Evolutionary conservation across 2,113 vertebrate genomes (phyloP), one percentile per base, ranked within the genome.

Genomic region (Dicrurus megarhynchus): DNA sequence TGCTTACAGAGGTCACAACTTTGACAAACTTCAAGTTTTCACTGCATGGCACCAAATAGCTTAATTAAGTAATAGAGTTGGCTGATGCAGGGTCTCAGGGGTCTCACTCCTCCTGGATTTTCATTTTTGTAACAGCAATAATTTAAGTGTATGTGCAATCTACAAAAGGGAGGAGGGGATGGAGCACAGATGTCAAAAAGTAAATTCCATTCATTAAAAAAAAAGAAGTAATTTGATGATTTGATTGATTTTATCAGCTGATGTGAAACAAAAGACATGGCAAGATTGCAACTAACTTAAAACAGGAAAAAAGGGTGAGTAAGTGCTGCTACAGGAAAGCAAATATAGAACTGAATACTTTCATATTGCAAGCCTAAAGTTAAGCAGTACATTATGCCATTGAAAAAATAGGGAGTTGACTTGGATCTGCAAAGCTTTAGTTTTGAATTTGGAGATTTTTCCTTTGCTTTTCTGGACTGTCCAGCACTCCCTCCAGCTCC

Each of bases 361-460:
- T 64, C 27, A 11, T 33, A 69, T 11, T 77, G 33, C 39, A 55
- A 80, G 26, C 20, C 67, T 91, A 28, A 74, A 93, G 33, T 70
- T 65, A 61, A 89, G 55, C 32, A 84, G 73, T 35, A 47, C 52
- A 39, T 81, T 23, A 70, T 55, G 46, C 47, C 44, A 37, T 81
- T 86, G 67, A 50, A 77, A 93, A 84, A 91, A 47, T 0, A 80
- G 61, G 91, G 95, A 90, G 84, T 78, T 92, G 67, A 87, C 87
- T 88, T 96, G 92, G 79, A 86, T 79, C 61, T 90, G 81, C 57
- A 87, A 64, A 85, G 42, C n/a, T 93, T 91, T 64, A 59, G 33
- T 76, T 92, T 82, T 64, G 85, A 78, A 67, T 81, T 37, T 91
- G 80, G 53, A 92, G 46, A 69, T 64, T 75, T 93, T 88, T 78